A percentile compares a stretch with the other conserved stretches of the same genome.
phyloP scores from a whole-genome alignment of 2,797 vertebrate species.

The Etheostoma nigrum region DNA sequence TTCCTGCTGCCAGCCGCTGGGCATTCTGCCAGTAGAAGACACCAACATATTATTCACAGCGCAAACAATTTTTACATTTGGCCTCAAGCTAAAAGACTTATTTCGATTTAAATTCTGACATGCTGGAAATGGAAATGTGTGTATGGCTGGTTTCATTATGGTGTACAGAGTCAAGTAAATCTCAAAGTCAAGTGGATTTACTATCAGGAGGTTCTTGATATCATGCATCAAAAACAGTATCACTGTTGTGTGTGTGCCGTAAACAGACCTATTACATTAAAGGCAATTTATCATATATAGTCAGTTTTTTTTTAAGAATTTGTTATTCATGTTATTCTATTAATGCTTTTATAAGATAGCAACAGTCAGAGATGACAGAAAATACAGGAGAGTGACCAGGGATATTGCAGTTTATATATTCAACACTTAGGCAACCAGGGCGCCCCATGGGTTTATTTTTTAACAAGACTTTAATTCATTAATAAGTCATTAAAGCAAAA shows the following conservation, averaged over 20 bases:
- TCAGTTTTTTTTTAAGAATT: not conserved
- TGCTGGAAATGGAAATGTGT: slow-evolving; percentile 72
- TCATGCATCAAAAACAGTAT: slow-evolving; percentile 68
- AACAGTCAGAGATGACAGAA: not conserved
- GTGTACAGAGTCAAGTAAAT: slow-evolving; percentile 57
- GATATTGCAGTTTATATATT: not conserved
- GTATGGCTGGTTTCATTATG: slow-evolving; percentile 57
- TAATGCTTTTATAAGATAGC: not conserved
- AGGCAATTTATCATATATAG: slow-evolving; percentile 57
- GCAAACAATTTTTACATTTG: not conserved
- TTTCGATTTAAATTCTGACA: slow-evolving; percentile 47
- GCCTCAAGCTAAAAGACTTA: not conserved
- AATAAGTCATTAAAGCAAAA: not conserved
- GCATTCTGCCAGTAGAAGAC: slow-evolving; percentile 87
- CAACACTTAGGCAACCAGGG: not conserved
- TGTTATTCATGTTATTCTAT: not conserved
- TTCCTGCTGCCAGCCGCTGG: slow-evolving; percentile 91
- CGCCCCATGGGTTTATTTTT: not conserved
- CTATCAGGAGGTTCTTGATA: slow-evolving; percentile 50
- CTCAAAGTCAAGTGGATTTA: slow-evolving; percentile 65
- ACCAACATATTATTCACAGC: slow-evolving; percentile 32
- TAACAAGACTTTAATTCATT: not conserved
- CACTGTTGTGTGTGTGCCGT: slow-evolving; percentile 24
- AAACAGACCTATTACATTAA: slow-evolving; percentile 73
- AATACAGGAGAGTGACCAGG: not conserved